Percentiles rank a stretch among this genome's conserved stretches.
Conservation (phyloP, 2,888 invertebrate genomes). For the Reticulitermes lucifugus region DNA sequence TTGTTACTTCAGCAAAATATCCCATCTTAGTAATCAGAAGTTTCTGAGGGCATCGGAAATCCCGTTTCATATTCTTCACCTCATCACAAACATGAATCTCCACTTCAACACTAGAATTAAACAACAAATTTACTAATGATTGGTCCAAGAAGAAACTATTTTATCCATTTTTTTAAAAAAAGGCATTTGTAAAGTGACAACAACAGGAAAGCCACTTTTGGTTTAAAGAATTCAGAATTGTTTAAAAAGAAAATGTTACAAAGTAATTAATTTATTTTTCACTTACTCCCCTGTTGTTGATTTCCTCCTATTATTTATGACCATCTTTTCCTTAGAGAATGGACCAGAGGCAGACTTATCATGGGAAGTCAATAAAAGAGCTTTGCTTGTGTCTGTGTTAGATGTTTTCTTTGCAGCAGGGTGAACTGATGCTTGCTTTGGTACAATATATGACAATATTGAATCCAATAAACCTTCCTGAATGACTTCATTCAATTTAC, state of each 20-base stretch:
- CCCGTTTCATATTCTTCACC: constrained; percentile 87
- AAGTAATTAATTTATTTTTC: not conserved
- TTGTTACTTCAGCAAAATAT: constrained; percentile 91
- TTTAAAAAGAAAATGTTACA: not conserved
- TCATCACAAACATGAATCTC: constrained; percentile 97
- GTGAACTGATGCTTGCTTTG: constrained; percentile 61
- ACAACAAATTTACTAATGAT: too few species aligned
- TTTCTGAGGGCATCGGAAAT: constrained; percentile 90
- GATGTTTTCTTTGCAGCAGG: constrained; percentile 34
- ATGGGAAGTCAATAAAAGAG: not conserved
- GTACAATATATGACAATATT: constrained; percentile 80
- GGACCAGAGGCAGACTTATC: constrained; percentile 11
- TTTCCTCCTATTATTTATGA: constrained; percentile 41
- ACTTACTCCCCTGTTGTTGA: constrained; percentile 40
- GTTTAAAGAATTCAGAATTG: not conserved
- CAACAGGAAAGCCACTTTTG: not conserved
- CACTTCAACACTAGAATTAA: constrained; percentile 75
- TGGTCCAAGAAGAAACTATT: too few species aligned
- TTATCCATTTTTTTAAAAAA: too few species aligned
- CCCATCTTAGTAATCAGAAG: constrained; percentile 92
- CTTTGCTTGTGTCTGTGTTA: constrained; percentile 39
- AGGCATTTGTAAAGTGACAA: too few species aligned
- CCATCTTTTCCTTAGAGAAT: constrained; percentile 41
- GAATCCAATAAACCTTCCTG: constrained; percentile 87
- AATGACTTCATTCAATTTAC: constrained; percentile 72